These are phyloP conservation scores for Lasioglossum albipes DNA, from an alignment of 1,140 invertebrate species.

Conservation along the genomic window DNA sequence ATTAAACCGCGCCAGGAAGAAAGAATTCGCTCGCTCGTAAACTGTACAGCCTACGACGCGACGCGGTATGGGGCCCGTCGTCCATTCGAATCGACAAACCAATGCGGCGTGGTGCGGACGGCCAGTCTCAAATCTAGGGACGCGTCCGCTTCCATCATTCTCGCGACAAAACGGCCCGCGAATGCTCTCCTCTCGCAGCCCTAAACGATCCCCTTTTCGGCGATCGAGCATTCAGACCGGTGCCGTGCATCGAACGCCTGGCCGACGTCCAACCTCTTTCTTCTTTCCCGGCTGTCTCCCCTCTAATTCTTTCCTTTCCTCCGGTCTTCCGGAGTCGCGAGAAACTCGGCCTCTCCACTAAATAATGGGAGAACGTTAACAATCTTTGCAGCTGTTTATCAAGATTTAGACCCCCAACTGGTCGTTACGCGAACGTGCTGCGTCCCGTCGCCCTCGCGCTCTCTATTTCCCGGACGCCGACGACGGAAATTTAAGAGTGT, in stretches of 20 bases:
- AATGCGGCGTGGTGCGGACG: neutral
- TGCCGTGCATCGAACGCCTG: conserved; percentile 5
- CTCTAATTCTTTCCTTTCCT: conserved; percentile 17
- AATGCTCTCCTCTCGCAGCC: neutral
- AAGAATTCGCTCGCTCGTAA: neutral
- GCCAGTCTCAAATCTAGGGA: neutral
- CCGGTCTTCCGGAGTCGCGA: conserved; percentile 22
- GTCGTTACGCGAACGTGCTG: conserved; percentile 36
- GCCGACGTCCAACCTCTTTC: conserved; percentile 44
- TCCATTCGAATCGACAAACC: neutral
- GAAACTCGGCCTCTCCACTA: conserved; percentile 36
- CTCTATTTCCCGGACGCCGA: neutral
- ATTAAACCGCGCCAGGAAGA: neutral
- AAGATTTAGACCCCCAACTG: conserved; percentile 49
- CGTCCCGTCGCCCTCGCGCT: too few relatives aligned
- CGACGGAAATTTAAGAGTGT: conserved; percentile 41
- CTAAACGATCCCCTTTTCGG: conserved; percentile 28
- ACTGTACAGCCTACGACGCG: neutral
- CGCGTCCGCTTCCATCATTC: conserved; percentile 24
- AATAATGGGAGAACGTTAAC: conserved; percentile 57
- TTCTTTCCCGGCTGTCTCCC: conserved; percentile 2
- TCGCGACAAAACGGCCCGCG: conserved; percentile 13
- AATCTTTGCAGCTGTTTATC: conserved; percentile 60
- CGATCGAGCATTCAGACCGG: conserved; percentile 26
- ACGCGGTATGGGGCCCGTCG: neutral